phyloP scores from a whole-genome alignment of 2,113 vertebrate species.

The Laterallus jamaicensis region DNA sequence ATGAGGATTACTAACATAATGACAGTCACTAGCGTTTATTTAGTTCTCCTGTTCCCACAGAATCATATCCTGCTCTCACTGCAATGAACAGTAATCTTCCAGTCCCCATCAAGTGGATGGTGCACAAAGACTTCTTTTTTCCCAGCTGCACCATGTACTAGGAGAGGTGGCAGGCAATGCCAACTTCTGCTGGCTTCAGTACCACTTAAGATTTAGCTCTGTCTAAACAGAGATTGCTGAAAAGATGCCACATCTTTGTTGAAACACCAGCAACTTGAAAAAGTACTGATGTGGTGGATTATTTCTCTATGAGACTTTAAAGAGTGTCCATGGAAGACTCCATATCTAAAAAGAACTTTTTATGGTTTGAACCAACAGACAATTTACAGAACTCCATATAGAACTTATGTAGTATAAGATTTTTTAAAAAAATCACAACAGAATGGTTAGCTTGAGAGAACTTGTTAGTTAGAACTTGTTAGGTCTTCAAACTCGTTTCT shows the following conservation, averaged over 20 bases:
- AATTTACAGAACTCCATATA: background rate
- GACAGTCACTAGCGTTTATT: background rate
- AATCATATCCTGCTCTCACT: background rate
- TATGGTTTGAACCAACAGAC: background rate
- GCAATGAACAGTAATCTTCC: background rate
- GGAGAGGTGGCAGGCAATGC: background rate
- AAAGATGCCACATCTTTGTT: background rate
- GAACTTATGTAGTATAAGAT: background rate
- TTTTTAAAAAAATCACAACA: background rate
- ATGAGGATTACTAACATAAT: constrained; percentile 29
- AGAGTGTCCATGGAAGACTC: background rate
- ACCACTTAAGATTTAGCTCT: background rate
- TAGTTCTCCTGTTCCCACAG: background rate
- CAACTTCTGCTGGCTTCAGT: background rate
- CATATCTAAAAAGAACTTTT: background rate
- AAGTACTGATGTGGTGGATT: background rate
- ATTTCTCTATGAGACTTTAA: background rate
- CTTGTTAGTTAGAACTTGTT: background rate
- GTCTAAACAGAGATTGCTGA: background rate
- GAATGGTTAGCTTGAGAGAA: background rate
- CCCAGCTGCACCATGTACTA: accelerated
- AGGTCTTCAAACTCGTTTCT: background rate
- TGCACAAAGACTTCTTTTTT: background rate
- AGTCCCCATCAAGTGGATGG: background rate
- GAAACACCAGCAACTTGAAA: background rate